Evolutionary conservation across 2,797 vertebrate genomes (phyloP).

Genomic region (Toxotes lorentzi): DNA sequence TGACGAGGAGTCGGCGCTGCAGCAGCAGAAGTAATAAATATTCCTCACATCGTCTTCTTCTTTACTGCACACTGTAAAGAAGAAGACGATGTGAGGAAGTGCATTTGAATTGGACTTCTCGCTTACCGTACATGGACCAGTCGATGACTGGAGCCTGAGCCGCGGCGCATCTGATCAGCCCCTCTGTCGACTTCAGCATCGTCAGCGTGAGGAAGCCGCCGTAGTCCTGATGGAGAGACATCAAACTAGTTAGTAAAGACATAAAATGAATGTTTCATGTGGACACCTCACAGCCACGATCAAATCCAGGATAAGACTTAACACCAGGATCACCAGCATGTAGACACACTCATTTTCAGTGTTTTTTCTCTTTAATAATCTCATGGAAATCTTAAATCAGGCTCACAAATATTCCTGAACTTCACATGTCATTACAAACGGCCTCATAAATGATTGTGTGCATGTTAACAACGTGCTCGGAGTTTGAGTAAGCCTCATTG

Average conservation of each 20-base stretch:
- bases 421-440: background rate
- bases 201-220: conserved; percentile 92
- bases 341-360: background rate
- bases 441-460: background rate
- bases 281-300: no score
- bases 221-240: conserved; percentile 86
- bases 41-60: no score
- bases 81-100: background rate
- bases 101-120: background rate
- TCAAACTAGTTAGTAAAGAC: no score
- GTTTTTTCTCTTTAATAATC: no score
- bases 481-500: background rate
- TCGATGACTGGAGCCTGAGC: conserved; percentile 92
- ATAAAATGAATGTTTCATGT: no score
- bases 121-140: conserved; percentile 94
- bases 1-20: background rate
- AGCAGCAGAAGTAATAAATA: conserved; percentile 40
- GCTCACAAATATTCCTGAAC: background rate
- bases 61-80: no score
- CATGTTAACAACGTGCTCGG: background rate
- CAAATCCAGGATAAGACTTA: no score
- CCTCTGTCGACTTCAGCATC: conserved; percentile 92
- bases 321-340: background rate
- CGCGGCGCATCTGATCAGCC: conserved; percentile 91
- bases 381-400: no score